Evolutionary conservation across 2,888 invertebrate species (phyloP).

Genomic region (Eulithis testata): DNA sequence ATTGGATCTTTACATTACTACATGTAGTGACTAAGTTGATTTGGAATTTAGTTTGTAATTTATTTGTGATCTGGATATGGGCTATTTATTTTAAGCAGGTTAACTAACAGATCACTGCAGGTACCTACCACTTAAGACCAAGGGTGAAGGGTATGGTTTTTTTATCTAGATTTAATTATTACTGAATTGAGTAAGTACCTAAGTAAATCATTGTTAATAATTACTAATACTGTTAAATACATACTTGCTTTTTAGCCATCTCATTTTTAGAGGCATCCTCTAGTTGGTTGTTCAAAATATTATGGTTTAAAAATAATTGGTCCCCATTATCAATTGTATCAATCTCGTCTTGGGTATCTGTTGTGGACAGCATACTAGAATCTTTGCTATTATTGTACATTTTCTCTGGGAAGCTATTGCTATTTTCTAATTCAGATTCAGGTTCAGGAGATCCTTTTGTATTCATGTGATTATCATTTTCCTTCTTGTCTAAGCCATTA

Average conservation of each 20-base stretch:
- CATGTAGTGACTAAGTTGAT: too few relatives aligned
- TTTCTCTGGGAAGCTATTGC: slow-evolving; percentile 24
- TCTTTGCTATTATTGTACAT: slow-evolving; percentile 26
- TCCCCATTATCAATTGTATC: slow-evolving; percentile 28
- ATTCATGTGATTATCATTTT: slow-evolving; percentile 3
- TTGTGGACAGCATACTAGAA: slow-evolving; percentile 31
- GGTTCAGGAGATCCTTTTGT: slow-evolving; percentile 15
- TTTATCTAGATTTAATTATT: too few relatives aligned
- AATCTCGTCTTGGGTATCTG: slow-evolving; percentile 28
- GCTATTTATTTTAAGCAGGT: too few relatives aligned
- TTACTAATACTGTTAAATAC: background rate
- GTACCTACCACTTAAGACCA: too few relatives aligned
- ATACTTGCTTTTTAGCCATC: slow-evolving; percentile 16
- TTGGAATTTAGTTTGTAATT: too few relatives aligned
- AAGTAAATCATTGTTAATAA: background rate
- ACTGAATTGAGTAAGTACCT: too few relatives aligned
- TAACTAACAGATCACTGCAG: too few relatives aligned
- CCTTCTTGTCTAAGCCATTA: slow-evolving; percentile 14
- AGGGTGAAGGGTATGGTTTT: too few relatives aligned
- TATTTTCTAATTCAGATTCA: slow-evolving; percentile 27
- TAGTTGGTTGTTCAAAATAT: slow-evolving; percentile 9
- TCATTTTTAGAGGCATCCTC: slow-evolving; percentile 10
- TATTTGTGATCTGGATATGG: too few relatives aligned
- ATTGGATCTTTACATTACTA: too few relatives aligned
- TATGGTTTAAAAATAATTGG: slow-evolving; percentile 27